Evolutionary conservation across 2,113 vertebrate genomes (phyloP).

Genomic region (Prolemur simus): DNA sequence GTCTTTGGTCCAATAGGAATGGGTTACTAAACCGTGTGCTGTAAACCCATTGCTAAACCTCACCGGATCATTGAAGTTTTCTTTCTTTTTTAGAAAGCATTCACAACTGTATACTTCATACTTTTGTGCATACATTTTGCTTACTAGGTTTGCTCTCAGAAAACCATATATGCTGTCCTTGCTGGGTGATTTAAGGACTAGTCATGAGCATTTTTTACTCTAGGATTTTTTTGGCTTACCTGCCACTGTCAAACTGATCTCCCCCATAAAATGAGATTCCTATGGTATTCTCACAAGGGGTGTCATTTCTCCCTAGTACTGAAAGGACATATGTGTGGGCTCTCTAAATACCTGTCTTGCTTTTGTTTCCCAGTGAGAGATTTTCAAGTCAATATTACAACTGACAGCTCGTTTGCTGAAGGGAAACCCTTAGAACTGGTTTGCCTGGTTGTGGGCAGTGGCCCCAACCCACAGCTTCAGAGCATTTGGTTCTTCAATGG

Average conservation of each 20-base stretch:
- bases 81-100: neutral
- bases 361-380: slow-evolving; percentile 77
- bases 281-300: neutral
- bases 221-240: neutral
- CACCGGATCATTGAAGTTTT: neutral
- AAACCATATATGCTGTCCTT: neutral
- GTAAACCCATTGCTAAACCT: neutral
- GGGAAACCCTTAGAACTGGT: slow-evolving; percentile 83
- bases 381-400: slow-evolving; percentile 77
- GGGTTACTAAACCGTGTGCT: neutral
- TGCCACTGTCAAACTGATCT: neutral
- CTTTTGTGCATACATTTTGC: neutral
- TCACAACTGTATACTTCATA: neutral
- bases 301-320: neutral
- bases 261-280: neutral
- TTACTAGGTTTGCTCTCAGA: neutral
- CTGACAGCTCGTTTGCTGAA: slow-evolving; percentile 71
- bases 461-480: slow-evolving; percentile 79
- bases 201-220: neutral
- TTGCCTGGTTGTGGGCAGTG: slow-evolving; percentile 80
- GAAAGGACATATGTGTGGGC: neutral
- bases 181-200: neutral
- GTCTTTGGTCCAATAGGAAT: neutral
- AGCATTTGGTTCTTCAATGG: slow-evolving; percentile 83
- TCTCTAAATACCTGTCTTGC: slow-evolving; percentile 36